These are phyloP conservation scores for Stenopsyche tienmushanensis DNA, from an alignment of 1,140 invertebrate genomes.

Conservation along the genomic window DNA sequence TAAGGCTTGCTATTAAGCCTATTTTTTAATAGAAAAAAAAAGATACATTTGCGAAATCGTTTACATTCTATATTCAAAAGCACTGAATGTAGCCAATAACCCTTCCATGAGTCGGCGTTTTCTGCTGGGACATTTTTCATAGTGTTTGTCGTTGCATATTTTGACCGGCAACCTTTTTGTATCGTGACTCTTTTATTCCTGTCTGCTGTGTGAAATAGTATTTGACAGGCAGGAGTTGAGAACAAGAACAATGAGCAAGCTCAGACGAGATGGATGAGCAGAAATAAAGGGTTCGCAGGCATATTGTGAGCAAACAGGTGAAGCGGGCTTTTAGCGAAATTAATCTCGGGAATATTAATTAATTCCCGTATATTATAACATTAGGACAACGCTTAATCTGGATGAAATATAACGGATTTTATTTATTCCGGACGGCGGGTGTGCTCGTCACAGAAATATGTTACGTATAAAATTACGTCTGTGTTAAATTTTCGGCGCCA, in stretches of 20 bases:
- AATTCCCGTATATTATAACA: constrained; percentile 16
- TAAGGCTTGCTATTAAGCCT: too few relatives aligned
- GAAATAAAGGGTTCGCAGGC: constrained; percentile 17
- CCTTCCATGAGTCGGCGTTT: not conserved
- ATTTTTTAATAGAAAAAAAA: too few relatives aligned
- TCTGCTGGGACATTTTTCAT: not conserved
- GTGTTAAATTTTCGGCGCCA: too few relatives aligned
- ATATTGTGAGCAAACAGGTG: constrained; percentile 14
- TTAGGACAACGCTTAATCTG: constrained; percentile 11
- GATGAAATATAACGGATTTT: constrained; percentile 14
- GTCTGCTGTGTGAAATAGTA: not conserved
- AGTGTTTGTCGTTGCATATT: not conserved
- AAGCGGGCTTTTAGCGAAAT: constrained; percentile 26
- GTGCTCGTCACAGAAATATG: not conserved
- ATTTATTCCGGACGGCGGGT: not conserved
- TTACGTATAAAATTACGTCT: too few relatives aligned
- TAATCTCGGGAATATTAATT: constrained; percentile 28
- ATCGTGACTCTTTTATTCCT: not conserved
- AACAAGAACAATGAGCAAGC: not conserved
- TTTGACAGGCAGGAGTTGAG: not conserved
- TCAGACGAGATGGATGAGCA: constrained; percentile 1
- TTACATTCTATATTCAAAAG: too few relatives aligned
- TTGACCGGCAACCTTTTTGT: not conserved
- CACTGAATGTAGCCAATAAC: not conserved
- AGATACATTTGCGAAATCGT: too few relatives aligned